A percentile compares a stretch with the other conserved stretches of the same genome.
Evolutionary conservation across 92 coral and sea anemone genomes (phyloP).

Genomic region (Paramuricea clavata): DNA sequence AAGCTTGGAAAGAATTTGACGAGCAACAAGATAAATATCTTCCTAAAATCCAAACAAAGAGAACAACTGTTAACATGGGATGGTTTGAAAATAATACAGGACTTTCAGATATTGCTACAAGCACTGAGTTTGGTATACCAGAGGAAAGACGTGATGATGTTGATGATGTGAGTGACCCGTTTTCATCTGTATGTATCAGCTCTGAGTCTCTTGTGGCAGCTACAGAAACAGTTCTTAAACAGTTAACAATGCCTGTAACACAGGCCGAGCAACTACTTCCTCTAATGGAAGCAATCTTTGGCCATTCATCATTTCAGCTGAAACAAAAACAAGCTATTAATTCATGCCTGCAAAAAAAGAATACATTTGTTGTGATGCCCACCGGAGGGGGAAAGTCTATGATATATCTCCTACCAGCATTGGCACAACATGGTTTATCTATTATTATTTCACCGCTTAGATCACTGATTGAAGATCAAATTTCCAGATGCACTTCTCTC

Average conservation of each 20-base stretch:
- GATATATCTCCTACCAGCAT: constrained; percentile 30
- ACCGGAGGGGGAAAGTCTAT: constrained; percentile 51
- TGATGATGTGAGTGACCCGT: not conserved
- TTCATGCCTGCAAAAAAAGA: not conserved
- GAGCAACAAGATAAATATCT: not conserved
- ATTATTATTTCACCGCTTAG: constrained; percentile 23
- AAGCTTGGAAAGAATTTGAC: constrained; percentile 32
- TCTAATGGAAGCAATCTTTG: constrained; percentile 39
- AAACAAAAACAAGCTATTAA: constrained; percentile 41
- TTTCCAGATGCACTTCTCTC: constrained; percentile 4
- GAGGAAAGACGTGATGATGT: constrained; percentile 14
- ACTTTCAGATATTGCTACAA: constrained; percentile 11
- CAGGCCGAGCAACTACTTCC: constrained; percentile 40
- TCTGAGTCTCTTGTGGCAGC: not conserved
- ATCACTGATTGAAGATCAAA: constrained; percentile 47
- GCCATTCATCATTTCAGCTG: constrained; percentile 17
- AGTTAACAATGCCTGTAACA: constrained; percentile 18
- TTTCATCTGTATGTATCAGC: constrained; percentile 29
- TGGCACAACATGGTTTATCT: constrained; percentile 18
- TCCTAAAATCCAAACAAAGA: constrained; percentile 36
- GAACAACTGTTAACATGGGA: constrained; percentile 24
- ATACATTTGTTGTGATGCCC: constrained; percentile 26
- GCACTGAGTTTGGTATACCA: not conserved
- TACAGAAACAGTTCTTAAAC: constrained; percentile 6
- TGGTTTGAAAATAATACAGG: constrained; percentile 30